Percentiles rank a stretch among this genome's conserved stretches.
phyloP scores from a whole-genome alignment of 2,888 invertebrate genomes.

The Protophormia terraenovae region DNA sequence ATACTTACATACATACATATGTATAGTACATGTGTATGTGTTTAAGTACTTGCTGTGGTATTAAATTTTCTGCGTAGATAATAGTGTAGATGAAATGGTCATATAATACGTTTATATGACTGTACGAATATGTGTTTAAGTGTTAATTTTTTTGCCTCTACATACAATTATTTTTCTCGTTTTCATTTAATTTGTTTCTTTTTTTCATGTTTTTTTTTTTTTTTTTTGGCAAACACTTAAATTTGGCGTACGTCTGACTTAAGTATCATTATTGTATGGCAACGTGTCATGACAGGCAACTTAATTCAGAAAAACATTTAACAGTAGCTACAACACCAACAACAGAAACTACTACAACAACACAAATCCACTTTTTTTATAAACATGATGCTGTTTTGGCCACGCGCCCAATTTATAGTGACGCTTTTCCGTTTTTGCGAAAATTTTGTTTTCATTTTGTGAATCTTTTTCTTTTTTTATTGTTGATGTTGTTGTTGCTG shows the following conservation, averaged over 20 bases:
- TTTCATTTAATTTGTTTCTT: conserved; percentile 14
- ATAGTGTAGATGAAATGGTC: conserved; percentile 43
- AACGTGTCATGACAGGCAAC: conserved; percentile 69
- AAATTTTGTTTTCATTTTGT: conserved; percentile 53
- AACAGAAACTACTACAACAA: conserved; percentile 37
- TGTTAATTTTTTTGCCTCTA: conserved; percentile 47
- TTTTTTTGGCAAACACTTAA: conserved; percentile 75
- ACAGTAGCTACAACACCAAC: conserved; percentile 64
- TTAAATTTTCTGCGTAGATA: conserved; percentile 52
- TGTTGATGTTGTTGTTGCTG: conserved; percentile 46
- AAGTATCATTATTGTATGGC: conserved; percentile 65
- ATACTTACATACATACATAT: not conserved
- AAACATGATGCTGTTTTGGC: conserved; percentile 71
- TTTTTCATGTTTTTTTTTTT: conserved; percentile 18
- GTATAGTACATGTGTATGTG: not conserved
- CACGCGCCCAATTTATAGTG: conserved; percentile 73
- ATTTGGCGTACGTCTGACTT: conserved; percentile 76
- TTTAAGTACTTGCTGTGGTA: not conserved
- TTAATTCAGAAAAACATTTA: conserved; percentile 78
- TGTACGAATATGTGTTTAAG: conserved; percentile 52
- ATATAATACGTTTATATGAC: conserved; percentile 50
- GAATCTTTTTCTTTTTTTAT: conserved; percentile 34
- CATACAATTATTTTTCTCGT: conserved; percentile 32
- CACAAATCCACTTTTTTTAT: conserved; percentile 18
- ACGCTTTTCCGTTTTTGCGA: conserved; percentile 66